Conservation (phyloP, 92 coral and sea anemone species). For the Hydrozoanthus gracilis region DNA sequence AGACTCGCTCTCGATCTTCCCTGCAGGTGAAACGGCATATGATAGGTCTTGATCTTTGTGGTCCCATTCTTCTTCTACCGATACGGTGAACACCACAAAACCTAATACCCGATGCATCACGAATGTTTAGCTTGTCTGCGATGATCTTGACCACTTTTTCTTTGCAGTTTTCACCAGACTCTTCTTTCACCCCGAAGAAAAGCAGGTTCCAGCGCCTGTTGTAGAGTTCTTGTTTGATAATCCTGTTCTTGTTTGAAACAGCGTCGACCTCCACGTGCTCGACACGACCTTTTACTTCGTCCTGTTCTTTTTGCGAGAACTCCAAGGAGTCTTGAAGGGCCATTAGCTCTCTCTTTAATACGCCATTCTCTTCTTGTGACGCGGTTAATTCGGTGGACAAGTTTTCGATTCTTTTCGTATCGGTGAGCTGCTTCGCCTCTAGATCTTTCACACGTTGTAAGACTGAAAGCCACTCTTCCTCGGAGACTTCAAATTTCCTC, state of each 20-base stretch:
- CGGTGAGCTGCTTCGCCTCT: conserved; percentile 16
- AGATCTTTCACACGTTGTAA: conserved; percentile 23
- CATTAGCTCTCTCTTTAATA: conserved; percentile 1
- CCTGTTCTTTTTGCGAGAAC: not conserved
- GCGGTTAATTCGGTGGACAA: conserved; percentile 1
- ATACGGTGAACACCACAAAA: conserved; percentile 16
- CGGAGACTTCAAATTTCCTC: not conserved
- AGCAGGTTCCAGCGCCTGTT: conserved; percentile 8
- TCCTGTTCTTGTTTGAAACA: not conserved
- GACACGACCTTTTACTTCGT: not conserved
- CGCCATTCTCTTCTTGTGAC: conserved; percentile 3
- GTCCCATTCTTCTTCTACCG: conserved; percentile 1
- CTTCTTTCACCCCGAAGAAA: not conserved
- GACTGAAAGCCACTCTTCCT: conserved; percentile 14
- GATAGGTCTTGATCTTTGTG: not conserved
- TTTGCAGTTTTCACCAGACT: conserved; percentile 2
- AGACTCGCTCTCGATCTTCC: conserved; percentile 13
- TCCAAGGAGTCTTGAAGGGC: conserved; percentile 6
- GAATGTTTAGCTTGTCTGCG: not conserved
- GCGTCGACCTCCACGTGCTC: not conserved
- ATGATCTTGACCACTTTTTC: not conserved
- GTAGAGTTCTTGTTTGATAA: not conserved
- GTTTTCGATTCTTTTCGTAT: not conserved
- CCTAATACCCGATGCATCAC: not conserved
- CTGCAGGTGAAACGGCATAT: conserved; percentile 26